A percentile compares a stretch with the other conserved stretches of the same genome.
Evolutionary conservation across 2,888 invertebrate species (phyloP).

Genomic region (Hirtodrosophila duncani): DNA sequence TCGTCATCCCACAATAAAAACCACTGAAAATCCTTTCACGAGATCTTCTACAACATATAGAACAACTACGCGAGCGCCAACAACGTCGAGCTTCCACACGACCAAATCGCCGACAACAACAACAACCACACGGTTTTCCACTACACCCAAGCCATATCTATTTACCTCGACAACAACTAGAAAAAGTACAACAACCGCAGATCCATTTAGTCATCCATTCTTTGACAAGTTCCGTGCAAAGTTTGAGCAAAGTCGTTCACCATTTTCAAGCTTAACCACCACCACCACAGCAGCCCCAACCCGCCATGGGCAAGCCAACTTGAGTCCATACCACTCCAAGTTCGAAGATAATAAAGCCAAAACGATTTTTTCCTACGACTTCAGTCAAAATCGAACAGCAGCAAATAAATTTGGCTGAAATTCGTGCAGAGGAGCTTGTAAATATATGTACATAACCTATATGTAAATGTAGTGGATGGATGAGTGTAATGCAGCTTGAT

Average conservation of each 20-base stretch:
- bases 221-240: constrained; percentile 46
- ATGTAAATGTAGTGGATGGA: too few relatives aligned
- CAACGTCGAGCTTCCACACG: constrained; percentile 6
- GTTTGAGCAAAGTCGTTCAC: constrained; percentile 21
- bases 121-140: constrained; percentile 12
- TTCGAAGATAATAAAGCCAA: constrained; percentile 55
- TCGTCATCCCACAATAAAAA: constrained; percentile 5
- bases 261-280: constrained; percentile 7
- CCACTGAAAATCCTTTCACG: too few relatives aligned
- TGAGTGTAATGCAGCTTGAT: constrained; percentile 35
- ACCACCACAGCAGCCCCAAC: constrained; percentile 7
- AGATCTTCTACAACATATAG: constrained; percentile 3
- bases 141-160: constrained; percentile 50
- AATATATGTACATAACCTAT: too few relatives aligned
- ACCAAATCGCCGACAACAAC: neutral
- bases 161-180: constrained; percentile 34
- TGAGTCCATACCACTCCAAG: constrained; percentile 50
- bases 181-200: constrained; percentile 21
- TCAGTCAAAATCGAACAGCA: constrained; percentile 33
- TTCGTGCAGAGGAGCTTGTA: constrained; percentile 35
- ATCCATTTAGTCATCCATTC: constrained; percentile 49
- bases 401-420: constrained; percentile 10
- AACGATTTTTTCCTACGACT: constrained; percentile 41
- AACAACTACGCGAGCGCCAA: constrained; percentile 9
- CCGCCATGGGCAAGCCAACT: constrained; percentile 23